Base-by-base conservation (phyloP, 2,888 invertebrate genomes). In the Portevinia maculata region DNA sequence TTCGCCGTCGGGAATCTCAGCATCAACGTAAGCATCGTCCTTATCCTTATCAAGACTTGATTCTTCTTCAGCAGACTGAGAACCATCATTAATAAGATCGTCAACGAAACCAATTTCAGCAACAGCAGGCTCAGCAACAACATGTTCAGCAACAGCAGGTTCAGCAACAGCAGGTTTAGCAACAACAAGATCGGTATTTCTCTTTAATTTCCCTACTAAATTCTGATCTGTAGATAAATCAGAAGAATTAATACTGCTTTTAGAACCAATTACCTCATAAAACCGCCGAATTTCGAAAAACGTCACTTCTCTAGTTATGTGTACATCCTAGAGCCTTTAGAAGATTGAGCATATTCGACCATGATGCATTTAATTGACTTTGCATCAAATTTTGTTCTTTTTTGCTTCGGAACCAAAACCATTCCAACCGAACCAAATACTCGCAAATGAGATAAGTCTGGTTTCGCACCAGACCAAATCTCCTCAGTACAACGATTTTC, bases 391-490 rank as follows among this genome's bases (percentile, higher is more conserved):
- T 48, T 69, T 2, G 11, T 7, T 11, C 13, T 24, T 1, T 65
- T 59, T 9, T 75, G 19, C n/a, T 50, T 57, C 9, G 50, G 50
- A 17, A 65, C 7, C 13, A 64, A 30, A 15, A 62, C 46, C 73
- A 62, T 64, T 13, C 44, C 73, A 30, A n/a, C n/a, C n/a, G n/a
- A n/a, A n/a, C n/a, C n/a, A 87, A 91, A 91, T 11, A 87, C 84
- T 53, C 86, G 84, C 15, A 90, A 67, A 39, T 88, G 85, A 32
- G 81, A 75, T n/a, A n/a, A n/a, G n/a, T n/a, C n/a, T n/a, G n/a
- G n/a, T n/a, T n/a, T n/a, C n/a, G n/a, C n/a, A n/a, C 88, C 86
- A 46, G 85, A 76, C 88, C 89, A 90, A 3, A 86, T n/a, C 75
- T 90, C 89, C 55, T 87, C 86, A 3, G 90, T 88, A 1, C 88